Evolutionary conservation across 2,797 vertebrate species (phyloP), one percentile per base, ranked within the genome.

Genomic region (Rallus crepitans): DNA sequence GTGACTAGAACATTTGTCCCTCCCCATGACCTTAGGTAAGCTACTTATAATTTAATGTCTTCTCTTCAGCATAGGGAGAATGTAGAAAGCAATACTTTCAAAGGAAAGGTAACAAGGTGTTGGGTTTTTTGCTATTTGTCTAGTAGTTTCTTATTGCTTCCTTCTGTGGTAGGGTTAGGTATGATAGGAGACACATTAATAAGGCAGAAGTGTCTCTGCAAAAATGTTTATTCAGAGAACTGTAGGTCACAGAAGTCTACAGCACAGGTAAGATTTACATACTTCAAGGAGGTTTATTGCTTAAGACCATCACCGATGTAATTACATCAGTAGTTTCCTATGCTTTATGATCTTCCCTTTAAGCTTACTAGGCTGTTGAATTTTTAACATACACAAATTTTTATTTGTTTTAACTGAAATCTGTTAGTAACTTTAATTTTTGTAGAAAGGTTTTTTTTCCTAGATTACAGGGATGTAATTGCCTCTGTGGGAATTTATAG

Each of bases 11-110:
- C 10, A 17, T 45, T 35, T 71, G 23, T 72, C 27, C 37, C 13
- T 85, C 39, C 8, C 11, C 37, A 37, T 87, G 40, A 53, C 77
- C 57, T 75, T 48, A 68, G 24, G 19, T 92, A 89, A 92, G 57
- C 57, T 57, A 53, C 60, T 89, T 86, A 75, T 0, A 80, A 66
- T 80, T 61, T 56, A 45, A 12, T 59, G 15, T 78, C 48, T 52
- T 2, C 11, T 39, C 35, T 55, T 63, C 1, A 3, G 9, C 7
- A 1, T 3, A 39, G 20, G 39, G 23, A 39, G 30, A 40, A 30
- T 56, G 23, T 65, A 20, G 37, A 73, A 86, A 70, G 52, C 17
- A 31, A 3, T 45, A 33, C 10, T 82, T 91, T 65, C 15, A 76
- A 37, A 85, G 37, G 40, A 65, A 91, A 57, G 7, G 16, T n/a